Conservation (phyloP, 2,113 vertebrate species). For the Alectura lathami region DNA sequence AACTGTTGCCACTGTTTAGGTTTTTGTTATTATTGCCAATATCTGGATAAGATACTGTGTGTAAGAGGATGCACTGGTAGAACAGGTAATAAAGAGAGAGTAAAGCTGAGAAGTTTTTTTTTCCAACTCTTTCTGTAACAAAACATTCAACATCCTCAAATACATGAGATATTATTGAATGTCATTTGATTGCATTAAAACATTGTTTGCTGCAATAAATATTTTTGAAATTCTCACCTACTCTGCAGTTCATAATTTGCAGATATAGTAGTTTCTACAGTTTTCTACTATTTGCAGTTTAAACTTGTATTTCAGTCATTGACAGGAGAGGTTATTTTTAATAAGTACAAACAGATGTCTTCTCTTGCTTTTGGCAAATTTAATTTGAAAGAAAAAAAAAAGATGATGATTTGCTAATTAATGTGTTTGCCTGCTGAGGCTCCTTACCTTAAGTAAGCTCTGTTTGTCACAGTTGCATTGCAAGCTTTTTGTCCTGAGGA, state of each 20-base stretch:
- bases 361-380: conserved; percentile 28
- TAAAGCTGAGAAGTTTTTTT: background rate
- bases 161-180: background rate
- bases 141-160: background rate
- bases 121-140: background rate
- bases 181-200: background rate
- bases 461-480: background rate
- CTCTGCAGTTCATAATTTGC: background rate
- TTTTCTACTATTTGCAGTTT: background rate
- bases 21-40: background rate
- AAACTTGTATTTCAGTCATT: background rate
- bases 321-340: background rate
- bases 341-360: conserved; percentile 26
- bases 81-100: background rate
- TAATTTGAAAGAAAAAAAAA: background rate
- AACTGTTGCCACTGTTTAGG: background rate
- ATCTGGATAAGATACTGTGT: background rate
- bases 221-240: background rate
- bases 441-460: conserved; percentile 19
- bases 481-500: conserved; percentile 17
- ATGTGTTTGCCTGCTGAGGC: conserved; percentile 3
- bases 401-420: conserved; percentile 16
- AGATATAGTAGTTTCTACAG: background rate
- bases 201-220: background rate
- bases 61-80: background rate